Evolutionary conservation across 2,113 vertebrate genomes (phyloP), one percentile per base, ranked within the genome.

Genomic region (Coryphaenoides rupestris): DNA sequence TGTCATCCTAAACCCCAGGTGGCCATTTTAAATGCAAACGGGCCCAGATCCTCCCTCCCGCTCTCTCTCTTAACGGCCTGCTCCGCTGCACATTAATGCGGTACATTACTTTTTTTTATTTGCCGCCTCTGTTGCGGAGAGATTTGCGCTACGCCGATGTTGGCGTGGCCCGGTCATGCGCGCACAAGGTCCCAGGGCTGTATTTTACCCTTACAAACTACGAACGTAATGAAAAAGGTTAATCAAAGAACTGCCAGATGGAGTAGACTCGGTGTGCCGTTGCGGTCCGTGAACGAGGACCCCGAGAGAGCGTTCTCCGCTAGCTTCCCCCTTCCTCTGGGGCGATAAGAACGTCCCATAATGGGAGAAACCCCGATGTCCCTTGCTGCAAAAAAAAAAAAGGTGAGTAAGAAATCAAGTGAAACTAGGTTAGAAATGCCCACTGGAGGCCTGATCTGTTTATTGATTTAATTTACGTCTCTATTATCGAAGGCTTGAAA

Each of bases 191-290:
- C 68, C 72, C 59, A 14, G 21, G 69, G 58, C 9, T 4, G 57
- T 60, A 49, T 58, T 74, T 80, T 73, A 72, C 55, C 45, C n/a
- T 72, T 66, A 61, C 58, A 70, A 7, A 65, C 75, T 74, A 66
- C 55, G 74, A 73, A 66, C 21, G 47, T 66, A 73, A 81, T 70
- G 60, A 66, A 79, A 72, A 46, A 19, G 49, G 69, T 78, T 22
- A 57, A 80, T 77, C 15, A 63, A 79, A 56, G 33, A 40, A 40
- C 5, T 9, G 21, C 49, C 64, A n/a, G n/a, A 65, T 19, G 45
- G 21, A 62, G 63, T 23, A 49, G 28, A 62, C 55, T 52, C 3
- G 45, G 24, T 0, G 1, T 46, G 40, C 54, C 15, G 72, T 55
- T n/a, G 56, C 50, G 56, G n/a, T 15, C 13, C 17, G 28, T 61